Evolutionary conservation across 2,797 vertebrate species (phyloP), one percentile per base, ranked within the genome.

Genomic region (Phalloptychus januarius): DNA sequence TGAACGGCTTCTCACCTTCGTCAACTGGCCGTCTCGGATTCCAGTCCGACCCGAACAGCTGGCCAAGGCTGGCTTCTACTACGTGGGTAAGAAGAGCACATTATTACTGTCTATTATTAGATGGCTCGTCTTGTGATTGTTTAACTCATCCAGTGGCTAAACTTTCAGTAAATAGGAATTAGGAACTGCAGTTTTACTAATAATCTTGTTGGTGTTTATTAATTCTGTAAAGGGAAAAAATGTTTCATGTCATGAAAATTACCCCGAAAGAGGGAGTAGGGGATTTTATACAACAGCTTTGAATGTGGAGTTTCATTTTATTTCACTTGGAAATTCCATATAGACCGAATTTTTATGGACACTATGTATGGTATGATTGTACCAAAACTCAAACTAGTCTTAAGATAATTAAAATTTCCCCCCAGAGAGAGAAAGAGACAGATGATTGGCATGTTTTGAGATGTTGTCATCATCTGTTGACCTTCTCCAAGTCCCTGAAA

Each of bases 31-130:
- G 0, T 86, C 94, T 3, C 96, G 96, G 72, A 98, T 98, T 88
- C 97, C 97, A 0, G 97, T 99, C 76, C 95, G 96, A 25, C 98
- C 98, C 0, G 97, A 98, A 71, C 97, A 98, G 90, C 96, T 99
- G 83, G 96, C 97, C 3, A 97, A 97, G 86, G 97, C 98, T 75
- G 98, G 98, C 1, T 99, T 99, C 95, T 99, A 99, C 94, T 99
- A 99, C 0, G 98, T 99, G 25, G 98, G 98, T 99, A 96, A 88
- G 97, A 78, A 79, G 48, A 18, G 2, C 23, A 10, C 23, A 52
- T 8, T 3, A 25, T 10, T 52, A 52, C 23, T 25, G 4, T 52
- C 25, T 52, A 25, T 56, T 56, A 56, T 56, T 28, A 13, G 25
- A 28, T 28, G 52, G 25, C 10, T 15, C 7, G 4, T 70, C 5